Evolutionary conservation across 2,888 invertebrate species (phyloP), one percentile per base, ranked within the genome.

Genomic region (Pterostichus madidus): DNA sequence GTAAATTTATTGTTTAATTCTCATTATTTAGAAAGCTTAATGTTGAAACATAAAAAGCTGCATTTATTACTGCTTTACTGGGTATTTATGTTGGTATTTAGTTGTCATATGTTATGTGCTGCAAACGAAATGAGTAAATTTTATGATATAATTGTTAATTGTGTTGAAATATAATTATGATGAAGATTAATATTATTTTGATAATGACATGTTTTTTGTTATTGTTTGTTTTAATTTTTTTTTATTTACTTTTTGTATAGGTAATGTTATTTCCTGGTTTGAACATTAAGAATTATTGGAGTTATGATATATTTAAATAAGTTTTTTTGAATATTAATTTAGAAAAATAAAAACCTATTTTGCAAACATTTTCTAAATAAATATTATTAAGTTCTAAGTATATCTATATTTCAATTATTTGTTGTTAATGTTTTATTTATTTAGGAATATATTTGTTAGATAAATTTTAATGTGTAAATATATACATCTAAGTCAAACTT

Each of bases 11-110:
- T 64, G 35, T 35, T 64, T 64, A 64, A 64, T 35, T 64, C 64
- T 64, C 64, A 64, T 64, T 64, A 64, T 64, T 64, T 64, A 35
- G 64, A 64, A 64, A 64, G 64, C 64, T 35, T 64, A 64, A 64
- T 64, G 64, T 32, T 64, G 35, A 59, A 32, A 64, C 35, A 35
- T 64, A 35, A 64, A 59, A 64, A 64, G 64, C 32, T 13, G 64
- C 64, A 64, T 64, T 35, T 64, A 35, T 64, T 32, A 64, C 64
- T 35, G 13, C 35, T 64, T 64, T 64, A 64, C 64, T 64, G 35
- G 35, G 32, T 64, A 64, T 32, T 64, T 64, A 64, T 64, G 35
- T 59, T 59, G 13, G 64, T 64, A 64, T 35, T 64, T 64, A 64
- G 35, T 35, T 64, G 35, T 64, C 64, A 64, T 64, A 64, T 35